Evolutionary conservation across 2,888 invertebrate species (phyloP), one percentile per base, ranked within the genome.

Genomic region (Dryobotodes eremita): DNA sequence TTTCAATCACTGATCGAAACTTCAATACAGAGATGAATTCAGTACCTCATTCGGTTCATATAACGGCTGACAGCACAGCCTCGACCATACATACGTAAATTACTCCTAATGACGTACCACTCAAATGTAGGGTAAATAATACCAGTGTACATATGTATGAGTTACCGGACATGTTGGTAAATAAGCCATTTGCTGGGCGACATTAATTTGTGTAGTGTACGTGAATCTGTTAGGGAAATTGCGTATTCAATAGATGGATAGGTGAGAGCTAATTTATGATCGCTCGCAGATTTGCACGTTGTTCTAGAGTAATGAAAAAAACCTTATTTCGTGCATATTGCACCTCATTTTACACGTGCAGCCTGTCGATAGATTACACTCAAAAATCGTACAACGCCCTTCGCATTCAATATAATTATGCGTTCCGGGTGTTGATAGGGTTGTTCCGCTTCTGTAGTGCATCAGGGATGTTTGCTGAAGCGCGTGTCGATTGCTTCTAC

Each of bases 101-200:
- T 77, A 78, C 70, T 62, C 11, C 80, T 73, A 81, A 78, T 87
- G 79, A 87, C 79, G 72, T 66, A 75, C 77, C 69, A 78, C 79
- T 83, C 80, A 77, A 80, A 87, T 83, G 71, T 72, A 64, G 55
- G 50, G 83, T 87, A 85, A 82, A 85, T 82, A 86, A 82, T 78
- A 79, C 53, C n/a, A 26, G 20, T 42, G n/a, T 61, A 77, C 46
- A 48, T 48, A 62, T 53, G 36, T 75, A n/a, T n/a, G 72, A 53
- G 64, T 36, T 55, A 46, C 50, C 66, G 72, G 57, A 80, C 70
- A 76, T 48, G 72, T 71, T 46, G 31, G 76, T 59, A 85, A 85
- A 83, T 73, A 73, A 42, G 62, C 71, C 65, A 61, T 70, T 59
- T 64, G 36, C 65, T 36, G 53, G 55, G 13, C 23, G 36, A 73